phyloP scores from a whole-genome alignment of 30 jellyfish, hydroid and myxozoan species.

The Cassiopea andromeda region DNA sequence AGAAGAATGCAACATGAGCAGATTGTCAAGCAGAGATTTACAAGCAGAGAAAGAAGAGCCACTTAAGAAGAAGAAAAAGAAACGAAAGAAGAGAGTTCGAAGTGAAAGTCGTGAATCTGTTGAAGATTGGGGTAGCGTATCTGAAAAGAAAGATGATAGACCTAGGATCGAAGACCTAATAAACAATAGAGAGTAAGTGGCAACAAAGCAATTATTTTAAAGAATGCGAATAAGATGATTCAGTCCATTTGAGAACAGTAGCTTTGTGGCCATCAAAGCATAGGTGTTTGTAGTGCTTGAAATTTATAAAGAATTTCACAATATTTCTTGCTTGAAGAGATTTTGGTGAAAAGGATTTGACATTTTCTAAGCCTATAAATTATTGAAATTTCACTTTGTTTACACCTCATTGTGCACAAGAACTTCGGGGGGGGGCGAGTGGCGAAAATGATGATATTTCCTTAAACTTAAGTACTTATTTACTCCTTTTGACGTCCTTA shows the following conservation, averaged over 20 bases:
- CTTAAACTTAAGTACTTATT: too few relatives aligned
- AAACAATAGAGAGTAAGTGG: constrained; percentile 71
- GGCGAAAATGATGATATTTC: too few relatives aligned
- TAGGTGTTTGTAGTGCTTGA: too few relatives aligned
- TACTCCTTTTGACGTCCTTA: too few relatives aligned
- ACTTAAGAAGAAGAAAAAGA: constrained; percentile 61
- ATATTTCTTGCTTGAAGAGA: too few relatives aligned
- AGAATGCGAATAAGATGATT: background rate
- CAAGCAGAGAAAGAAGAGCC: constrained; percentile 50
- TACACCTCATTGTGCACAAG: background rate
- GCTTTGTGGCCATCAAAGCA: too few relatives aligned
- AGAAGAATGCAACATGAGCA: constrained; percentile 70
- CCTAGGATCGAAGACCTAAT: constrained; percentile 59
- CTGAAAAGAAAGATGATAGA: constrained; percentile 46
- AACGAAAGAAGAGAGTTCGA: constrained; percentile 39
- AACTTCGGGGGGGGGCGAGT: too few relatives aligned
- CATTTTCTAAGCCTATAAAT: background rate
- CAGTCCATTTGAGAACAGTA: background rate
- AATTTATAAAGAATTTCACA: too few relatives aligned
- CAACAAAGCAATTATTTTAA: background rate
- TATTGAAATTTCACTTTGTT: background rate
- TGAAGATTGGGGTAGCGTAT: constrained; percentile 5
- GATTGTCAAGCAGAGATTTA: constrained; percentile 51
- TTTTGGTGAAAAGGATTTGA: too few relatives aligned
- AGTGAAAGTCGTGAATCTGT: constrained; percentile 58